Evolutionary conservation across 2,113 vertebrate genomes (phyloP), one percentile per base, ranked within the genome.

Genomic region (Odobenus rosmarus): DNA sequence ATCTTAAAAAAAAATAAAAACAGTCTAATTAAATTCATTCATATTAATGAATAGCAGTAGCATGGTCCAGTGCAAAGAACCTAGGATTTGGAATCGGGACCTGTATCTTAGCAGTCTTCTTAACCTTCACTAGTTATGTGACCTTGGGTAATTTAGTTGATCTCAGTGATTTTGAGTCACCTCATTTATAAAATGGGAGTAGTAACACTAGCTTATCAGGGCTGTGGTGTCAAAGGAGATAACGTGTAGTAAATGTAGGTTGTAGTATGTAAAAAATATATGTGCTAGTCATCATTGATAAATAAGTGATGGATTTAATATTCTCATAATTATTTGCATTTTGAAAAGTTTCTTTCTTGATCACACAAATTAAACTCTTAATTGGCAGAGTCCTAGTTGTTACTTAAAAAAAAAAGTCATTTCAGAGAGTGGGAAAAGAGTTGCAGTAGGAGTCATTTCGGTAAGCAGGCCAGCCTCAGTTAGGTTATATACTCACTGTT

Each of bases 241-340:
- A 67, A 74, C 42, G 23, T 84, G n/a, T 82, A 42, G 28, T 88
- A 92, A 86, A 36, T 95, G 12, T 94, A 46, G 13, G 21, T 93
- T 93, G 76, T 84, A 64, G 83, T 84, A 42, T 67, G 12, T 92
- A 85, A 64, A 91, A 96, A 72, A n/a, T 74, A 39, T 2, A 9
- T 42, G 12, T 74, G 36, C 19, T 83, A 51, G 69, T 26, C 42
- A 76, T 86, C 36, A 77, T 55, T 96, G 36, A 61, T 67, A 81
- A 24, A 18, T 88, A 19, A 77, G 3, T 96, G n/a, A 71, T 61
- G 10, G 3, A 72, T 39, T 77, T 94, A 46, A 4, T 72, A 36
- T 76, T 80, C 67, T 94, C n/a, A 81, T 3, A 77, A 67, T 92
- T 88, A 55, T 61, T 95, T 97, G 14, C 26, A 64, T 90, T 95